Conservation (phyloP, 1,140 invertebrate species). For the Atopsyche davidsoni region DNA sequence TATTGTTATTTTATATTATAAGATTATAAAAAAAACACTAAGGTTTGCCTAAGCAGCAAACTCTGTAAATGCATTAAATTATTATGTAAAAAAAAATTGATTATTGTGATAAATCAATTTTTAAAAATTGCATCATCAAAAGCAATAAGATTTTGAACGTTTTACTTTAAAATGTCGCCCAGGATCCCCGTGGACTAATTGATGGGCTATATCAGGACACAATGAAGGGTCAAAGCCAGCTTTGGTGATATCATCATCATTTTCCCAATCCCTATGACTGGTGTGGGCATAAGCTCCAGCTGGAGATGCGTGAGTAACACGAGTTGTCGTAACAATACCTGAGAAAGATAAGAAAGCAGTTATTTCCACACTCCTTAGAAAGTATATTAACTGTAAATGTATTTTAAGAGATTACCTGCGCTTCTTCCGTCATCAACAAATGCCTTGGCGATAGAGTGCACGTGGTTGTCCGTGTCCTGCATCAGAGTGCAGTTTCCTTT, state of each 20-base stretch:
- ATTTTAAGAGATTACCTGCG: conserved; percentile 48
- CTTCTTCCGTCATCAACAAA: conserved; percentile 65
- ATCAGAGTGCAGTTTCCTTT: conserved; percentile 53
- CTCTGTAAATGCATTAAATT: too few species aligned
- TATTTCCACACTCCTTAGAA: not conserved
- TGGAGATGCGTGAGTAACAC: conserved; percentile 75
- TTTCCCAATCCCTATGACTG: conserved; percentile 71
- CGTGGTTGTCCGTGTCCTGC: conserved; percentile 49
- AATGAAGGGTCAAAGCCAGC: conserved; percentile 34
- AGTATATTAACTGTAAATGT: not conserved
- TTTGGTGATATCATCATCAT: conserved; percentile 51
- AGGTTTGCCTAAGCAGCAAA: too few species aligned
- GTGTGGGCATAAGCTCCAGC: conserved; percentile 67
- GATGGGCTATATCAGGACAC: conserved; percentile 68
- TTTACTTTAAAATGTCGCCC: conserved; percentile 48
- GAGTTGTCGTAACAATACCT: conserved; percentile 72
- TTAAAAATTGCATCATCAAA: too few species aligned
- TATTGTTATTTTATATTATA: not conserved
- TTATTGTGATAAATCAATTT: too few species aligned
- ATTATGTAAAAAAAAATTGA: too few species aligned
- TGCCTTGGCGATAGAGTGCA: conserved; percentile 65
- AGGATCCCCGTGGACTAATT: conserved; percentile 64
- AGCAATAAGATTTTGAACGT: not conserved
- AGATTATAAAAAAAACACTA: too few species aligned
- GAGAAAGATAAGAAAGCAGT: not conserved